Conservation (phyloP, 2,113 vertebrate genomes). For the Shinisaurus crocodilurus region DNA sequence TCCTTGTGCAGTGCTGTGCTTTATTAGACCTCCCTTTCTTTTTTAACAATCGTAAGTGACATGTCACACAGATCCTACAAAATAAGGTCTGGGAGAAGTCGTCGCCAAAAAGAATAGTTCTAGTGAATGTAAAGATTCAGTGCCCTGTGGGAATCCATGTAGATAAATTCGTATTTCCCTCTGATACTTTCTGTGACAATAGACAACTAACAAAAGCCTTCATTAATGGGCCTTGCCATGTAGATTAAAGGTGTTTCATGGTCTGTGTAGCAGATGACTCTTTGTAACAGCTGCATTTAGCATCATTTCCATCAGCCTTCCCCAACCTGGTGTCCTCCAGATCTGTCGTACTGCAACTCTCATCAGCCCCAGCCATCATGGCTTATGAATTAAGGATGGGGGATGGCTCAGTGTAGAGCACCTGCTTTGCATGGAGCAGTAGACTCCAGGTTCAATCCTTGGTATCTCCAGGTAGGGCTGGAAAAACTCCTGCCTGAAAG, state of each 20-base stretch:
- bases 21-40: slow-evolving; percentile 42
- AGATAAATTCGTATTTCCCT: neutral
- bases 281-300: neutral
- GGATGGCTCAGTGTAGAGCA: too few species aligned
- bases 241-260: neutral
- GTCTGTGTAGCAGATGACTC: neutral
- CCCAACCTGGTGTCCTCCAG: too few species aligned
- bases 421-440: too few species aligned
- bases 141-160: slow-evolving; percentile 16
- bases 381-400: too few species aligned
- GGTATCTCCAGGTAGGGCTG: too few species aligned
- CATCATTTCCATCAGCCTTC: neutral
- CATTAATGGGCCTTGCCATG: slow-evolving; percentile 16
- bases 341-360: too few species aligned
- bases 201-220: neutral
- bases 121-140: neutral
- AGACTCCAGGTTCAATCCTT: too few species aligned
- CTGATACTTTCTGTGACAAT: neutral
- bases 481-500: too few species aligned
- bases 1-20: slow-evolving; percentile 23
- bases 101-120: slow-evolving; percentile 20
- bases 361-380: too few species aligned
- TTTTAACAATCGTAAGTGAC: slow-evolving; percentile 46
- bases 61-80: slow-evolving; percentile 35
- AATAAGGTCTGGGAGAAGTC: slow-evolving; percentile 23